These are phyloP conservation scores for Scaptomyza tumidula DNA, from an alignment of 2,888 invertebrate species.

Conservation along the genomic window DNA sequence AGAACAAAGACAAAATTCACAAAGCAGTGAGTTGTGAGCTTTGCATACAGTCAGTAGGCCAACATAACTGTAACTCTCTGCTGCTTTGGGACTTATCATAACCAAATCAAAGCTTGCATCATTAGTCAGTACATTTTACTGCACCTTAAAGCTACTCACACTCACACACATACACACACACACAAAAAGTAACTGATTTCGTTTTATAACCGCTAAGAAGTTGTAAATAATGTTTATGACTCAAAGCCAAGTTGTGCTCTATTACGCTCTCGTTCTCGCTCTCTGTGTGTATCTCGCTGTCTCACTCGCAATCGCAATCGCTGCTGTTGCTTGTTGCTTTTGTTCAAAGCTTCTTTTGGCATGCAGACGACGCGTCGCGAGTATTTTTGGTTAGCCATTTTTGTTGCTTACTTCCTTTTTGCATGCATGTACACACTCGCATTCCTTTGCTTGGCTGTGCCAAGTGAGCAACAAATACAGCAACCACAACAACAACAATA, in stretches of 20 bases:
- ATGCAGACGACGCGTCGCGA: conserved; percentile 33
- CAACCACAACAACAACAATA: conserved; percentile 6
- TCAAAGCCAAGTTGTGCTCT: conserved; percentile 24
- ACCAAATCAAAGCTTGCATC: conserved; percentile 4
- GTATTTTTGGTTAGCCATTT: conserved; percentile 46
- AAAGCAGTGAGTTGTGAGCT: background rate
- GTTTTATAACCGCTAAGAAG: conserved; percentile 45
- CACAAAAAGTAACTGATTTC: conserved; percentile 1
- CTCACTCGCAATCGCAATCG: background rate
- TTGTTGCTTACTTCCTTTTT: conserved; percentile 45
- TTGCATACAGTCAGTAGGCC: conserved; percentile 28
- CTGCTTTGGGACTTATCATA: conserved; percentile 7
- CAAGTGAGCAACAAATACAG: conserved; percentile 18
- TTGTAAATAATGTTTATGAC: conserved; percentile 52
- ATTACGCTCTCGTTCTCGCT: background rate
- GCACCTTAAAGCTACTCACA: conserved; percentile 4
- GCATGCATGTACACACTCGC: conserved; percentile 49
- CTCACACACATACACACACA: background rate
- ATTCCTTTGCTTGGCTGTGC: conserved; percentile 58
- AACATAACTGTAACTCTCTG: conserved; percentile 21
- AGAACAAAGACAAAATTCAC: background rate
- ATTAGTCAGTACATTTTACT: conserved; percentile 27
- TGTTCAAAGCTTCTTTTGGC: conserved; percentile 37
- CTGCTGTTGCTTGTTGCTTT: background rate
- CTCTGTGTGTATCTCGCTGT: background rate